These are phyloP conservation scores for Pangasianodon gigas DNA, from an alignment of 2,113 vertebrate genomes.

Conservation along the genomic window DNA sequence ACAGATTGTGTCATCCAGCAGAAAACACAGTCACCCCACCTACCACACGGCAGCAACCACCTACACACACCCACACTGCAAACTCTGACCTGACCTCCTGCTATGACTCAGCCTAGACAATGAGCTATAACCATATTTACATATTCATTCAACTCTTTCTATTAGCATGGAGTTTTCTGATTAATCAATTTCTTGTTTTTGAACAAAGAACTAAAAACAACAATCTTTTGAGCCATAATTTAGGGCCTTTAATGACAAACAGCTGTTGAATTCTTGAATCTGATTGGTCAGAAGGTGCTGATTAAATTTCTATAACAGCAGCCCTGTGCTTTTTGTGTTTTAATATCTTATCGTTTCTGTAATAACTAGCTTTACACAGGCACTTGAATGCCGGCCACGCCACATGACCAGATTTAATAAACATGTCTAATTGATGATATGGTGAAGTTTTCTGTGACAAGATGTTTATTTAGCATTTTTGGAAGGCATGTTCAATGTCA, in stretches of 20 bases:
- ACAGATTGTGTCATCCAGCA: constrained; percentile 4
- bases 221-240: neutral
- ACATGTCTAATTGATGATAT: neutral
- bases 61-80: neutral
- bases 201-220: neutral
- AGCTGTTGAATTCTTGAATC: neutral
- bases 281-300: neutral
- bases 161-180: neutral
- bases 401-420: neutral
- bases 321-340: neutral
- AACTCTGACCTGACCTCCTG: neutral
- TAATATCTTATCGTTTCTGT: neutral
- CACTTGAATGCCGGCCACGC: neutral
- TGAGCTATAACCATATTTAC: neutral
- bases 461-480: neutral
- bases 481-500: neutral
- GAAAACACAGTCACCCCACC: constrained; percentile 17
- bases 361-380: neutral
- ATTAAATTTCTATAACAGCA: neutral
- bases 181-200: neutral
- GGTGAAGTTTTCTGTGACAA: neutral
- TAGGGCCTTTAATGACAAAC: neutral
- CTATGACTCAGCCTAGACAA: neutral
- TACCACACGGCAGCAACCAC: neutral
- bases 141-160: neutral